Evolutionary conservation across 1,140 invertebrate genomes (phyloP).

Genomic region (Rhopalosiphum padi): DNA sequence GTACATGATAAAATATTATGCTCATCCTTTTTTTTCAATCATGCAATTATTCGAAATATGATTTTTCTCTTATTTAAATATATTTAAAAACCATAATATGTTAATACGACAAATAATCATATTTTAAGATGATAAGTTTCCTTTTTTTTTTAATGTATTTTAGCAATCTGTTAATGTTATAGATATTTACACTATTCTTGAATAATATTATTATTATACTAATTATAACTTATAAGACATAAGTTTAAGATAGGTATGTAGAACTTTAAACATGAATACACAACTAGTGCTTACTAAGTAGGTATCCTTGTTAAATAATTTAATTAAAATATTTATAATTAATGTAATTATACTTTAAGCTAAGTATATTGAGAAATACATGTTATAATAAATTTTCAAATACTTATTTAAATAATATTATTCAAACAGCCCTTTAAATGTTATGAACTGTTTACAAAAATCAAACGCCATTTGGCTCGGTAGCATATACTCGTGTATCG

Average conservation of each 20-base stretch:
- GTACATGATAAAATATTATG: too few relatives aligned
- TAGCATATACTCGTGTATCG: neutral
- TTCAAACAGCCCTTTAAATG: neutral
- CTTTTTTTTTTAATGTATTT: neutral
- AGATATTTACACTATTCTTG: neutral
- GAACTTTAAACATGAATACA: neutral
- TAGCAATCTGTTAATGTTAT: neutral
- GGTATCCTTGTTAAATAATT: neutral
- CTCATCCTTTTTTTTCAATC: too few relatives aligned
- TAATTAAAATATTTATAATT: neutral
- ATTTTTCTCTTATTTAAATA: too few relatives aligned
- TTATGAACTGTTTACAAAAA: neutral
- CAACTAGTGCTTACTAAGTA: neutral
- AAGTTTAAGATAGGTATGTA: neutral
- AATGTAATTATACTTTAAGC: neutral
- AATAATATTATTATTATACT: neutral
- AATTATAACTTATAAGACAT: too few relatives aligned
- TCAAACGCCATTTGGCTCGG: neutral
- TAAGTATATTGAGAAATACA: neutral
- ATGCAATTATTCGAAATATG: too few relatives aligned
- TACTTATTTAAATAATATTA: neutral
- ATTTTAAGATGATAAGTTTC: neutral
- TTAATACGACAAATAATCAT: neutral
- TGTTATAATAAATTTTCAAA: neutral
- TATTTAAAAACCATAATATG: neutral